Evolutionary conservation across 2,888 invertebrate species (phyloP), one percentile per base, ranked within the genome.

Genomic region (Digitonthophagus gazella): DNA sequence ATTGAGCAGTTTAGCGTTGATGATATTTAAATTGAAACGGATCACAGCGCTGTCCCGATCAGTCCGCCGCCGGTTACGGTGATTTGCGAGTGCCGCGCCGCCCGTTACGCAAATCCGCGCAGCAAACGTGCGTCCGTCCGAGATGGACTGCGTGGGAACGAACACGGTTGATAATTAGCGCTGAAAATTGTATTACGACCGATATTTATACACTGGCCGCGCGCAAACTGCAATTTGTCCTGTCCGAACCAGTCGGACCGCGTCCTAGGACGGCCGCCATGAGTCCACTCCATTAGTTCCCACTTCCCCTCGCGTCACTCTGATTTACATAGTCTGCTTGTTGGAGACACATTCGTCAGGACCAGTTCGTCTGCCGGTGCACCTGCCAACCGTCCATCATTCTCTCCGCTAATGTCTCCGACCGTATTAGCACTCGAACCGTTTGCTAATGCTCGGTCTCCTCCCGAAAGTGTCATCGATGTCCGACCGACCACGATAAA

Each of bases 371-470:
- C 73, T 71, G 71, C 71, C 69, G 70, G 70, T 69, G 69, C 76
- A 76, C 75, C 76, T 76, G 76, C 74, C 76, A 73, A 69, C 72
- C 71, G 75, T 76, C 74, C 74, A 73, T 77, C 77, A 77, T 72
- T 72, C 67, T 69, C 67, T 72, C 28, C 71, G 70, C 69, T 68
- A 65, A 64, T 65, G 67, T 67, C 44, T 18, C 64, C 64, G 54
- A 20, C 65, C 28, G 28, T 44, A 44, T 44, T 44, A 44, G 28
- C 28, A 44, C 28, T 44, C 28, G 28, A 44, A 44, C 28, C 28
- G 28, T 44, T 44, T 44, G 28, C 28, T 44, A 44, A 44, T 44
- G 28, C 28, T 11, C 28, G 28, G 28, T 44, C 28, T 44, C 28
- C 28, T 44, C 28, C 28, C 28, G 28, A 44, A 44, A 44, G 28